Conservation (phyloP, 1,140 invertebrate species). For the Tachypleus tridentatus region DNA sequence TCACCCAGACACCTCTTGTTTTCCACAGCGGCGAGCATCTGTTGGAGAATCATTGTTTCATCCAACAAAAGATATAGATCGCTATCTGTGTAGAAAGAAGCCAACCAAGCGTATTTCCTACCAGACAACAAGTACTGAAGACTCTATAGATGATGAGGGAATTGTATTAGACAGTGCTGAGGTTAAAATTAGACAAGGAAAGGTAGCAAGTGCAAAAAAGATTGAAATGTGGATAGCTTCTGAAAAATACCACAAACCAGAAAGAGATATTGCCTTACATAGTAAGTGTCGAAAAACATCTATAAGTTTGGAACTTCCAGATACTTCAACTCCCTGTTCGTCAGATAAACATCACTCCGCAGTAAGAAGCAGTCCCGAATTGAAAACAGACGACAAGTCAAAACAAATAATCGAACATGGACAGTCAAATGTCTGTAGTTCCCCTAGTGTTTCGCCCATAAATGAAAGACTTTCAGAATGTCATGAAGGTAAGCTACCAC, state of each 20-base stretch:
- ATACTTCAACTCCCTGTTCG: no score
- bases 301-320: no score
- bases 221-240: conserved; percentile 45
- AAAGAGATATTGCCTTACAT: no score
- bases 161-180: conserved; percentile 40
- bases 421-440: conserved; percentile 9
- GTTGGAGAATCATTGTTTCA: neutral
- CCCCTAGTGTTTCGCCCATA: conserved; percentile 9
- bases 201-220: conserved; percentile 49
- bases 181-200: conserved; percentile 46
- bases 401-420: conserved; percentile 8
- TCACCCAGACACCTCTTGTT: neutral
- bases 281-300: no score
- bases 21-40: neutral
- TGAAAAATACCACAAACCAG: conserved; percentile 22
- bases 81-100: no score
- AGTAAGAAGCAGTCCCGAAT: no score
- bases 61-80: neutral
- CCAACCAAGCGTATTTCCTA: conserved; percentile 2
- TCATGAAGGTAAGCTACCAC: conserved; percentile 4
- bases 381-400: no score
- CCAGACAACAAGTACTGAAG: conserved; percentile 36
- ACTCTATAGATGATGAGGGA: conserved; percentile 53
- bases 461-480: conserved; percentile 7
- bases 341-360: no score